Base-by-base conservation (phyloP, 2,797 vertebrate species). In the Chaetodon trifasciatus region DNA sequence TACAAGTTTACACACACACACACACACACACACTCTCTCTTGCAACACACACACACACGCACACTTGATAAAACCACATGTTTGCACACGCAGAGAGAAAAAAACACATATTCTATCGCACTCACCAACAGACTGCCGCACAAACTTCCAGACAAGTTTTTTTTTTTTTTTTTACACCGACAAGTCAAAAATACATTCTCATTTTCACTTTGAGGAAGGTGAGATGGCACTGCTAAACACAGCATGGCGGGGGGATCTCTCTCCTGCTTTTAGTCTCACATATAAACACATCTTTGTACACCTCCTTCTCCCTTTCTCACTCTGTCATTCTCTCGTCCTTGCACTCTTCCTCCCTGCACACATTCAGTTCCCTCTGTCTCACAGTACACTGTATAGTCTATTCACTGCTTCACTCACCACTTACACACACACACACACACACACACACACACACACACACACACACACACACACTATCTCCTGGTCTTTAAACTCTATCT, bases 171-270 rank as follows among this genome's bases (percentile, higher is more conserved):
- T 83, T 92, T 65, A 74, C 84, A 77, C 91, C 56, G 16, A 55
- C 56, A 40, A 94, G 89, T 82, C 74, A 93, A 92, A 93, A 94
- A 95, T 86, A 94, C 72, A 86, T 94, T 92, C 72, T 90, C 86
- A 77, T 87, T 95, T 94, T 94, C 89, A 90, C 84, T 82, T 86
- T 21, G 75, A 35, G 66, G 79, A 91, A 92, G 89, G 92, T 95
- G 92, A 86, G 85, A 93, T 82, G 82, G 72, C 85, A 55, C 81
- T 6, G 87, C 88, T 91, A 91, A 90, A 90, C 90, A 91, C 88
- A 84, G 80, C 72, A 52, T 35, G 64, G 58, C 79, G 60, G 2
- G 74, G 76, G 90, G 83, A 76, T 78, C 68, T 86, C 87, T 84
- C 77, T 78, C 64, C 39, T 17, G 62, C 70, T 57, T 64, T 76